Percentiles rank a stretch among this genome's conserved stretches.
phyloP scores from a whole-genome alignment of 2,113 vertebrate genomes.

The Catharus minimus region DNA sequence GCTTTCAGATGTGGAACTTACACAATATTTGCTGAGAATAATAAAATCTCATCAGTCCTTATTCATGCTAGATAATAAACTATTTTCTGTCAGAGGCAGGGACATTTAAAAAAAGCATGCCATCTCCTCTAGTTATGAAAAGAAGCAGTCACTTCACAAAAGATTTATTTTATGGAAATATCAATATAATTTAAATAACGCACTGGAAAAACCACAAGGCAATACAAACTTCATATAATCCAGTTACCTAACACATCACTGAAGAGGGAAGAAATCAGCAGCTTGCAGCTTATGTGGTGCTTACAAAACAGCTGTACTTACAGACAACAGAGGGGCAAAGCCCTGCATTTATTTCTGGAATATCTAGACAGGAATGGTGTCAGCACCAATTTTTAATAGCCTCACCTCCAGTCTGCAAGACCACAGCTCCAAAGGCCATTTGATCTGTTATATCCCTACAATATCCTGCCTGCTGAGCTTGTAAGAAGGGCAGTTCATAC shows the following conservation, averaged over 20 bases:
- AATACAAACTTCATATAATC: neutral
- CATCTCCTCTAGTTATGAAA: conserved; percentile 3
- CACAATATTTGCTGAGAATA: neutral
- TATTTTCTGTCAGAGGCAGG: conserved; percentile 6
- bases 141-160: neutral
- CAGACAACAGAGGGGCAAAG: neutral
- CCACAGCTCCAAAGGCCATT: neutral
- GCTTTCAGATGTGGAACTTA: neutral
- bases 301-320: neutral
- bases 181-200: neutral
- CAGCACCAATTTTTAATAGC: neutral
- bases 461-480: neutral
- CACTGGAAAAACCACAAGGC: neutral
- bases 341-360: neutral
- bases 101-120: neutral
- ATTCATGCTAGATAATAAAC: conserved; percentile 13
- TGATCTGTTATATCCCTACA: fast-evolving
- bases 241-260: neutral
- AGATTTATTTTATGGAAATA: neutral
- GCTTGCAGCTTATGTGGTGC: neutral
- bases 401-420: neutral
- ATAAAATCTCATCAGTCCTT: conserved; percentile 38
- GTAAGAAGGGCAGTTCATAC: neutral
- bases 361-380: neutral
- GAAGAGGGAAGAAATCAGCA: neutral